phyloP scores from a whole-genome alignment of 2,113 vertebrate species.

The Henicopernis longicauda region DNA sequence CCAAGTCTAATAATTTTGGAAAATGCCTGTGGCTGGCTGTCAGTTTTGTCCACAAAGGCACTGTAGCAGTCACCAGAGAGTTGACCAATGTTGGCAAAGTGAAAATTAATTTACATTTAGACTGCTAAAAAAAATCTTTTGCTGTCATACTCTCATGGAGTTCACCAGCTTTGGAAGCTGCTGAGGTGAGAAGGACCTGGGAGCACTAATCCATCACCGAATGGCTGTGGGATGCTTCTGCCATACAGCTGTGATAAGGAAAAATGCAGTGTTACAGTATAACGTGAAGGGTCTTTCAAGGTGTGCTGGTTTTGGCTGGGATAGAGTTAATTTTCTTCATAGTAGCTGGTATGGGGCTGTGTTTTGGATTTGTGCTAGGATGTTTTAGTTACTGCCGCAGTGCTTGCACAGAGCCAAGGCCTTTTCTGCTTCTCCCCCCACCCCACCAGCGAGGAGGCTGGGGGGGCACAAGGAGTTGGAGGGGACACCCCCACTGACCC shows the following conservation, averaged over 20 bases:
- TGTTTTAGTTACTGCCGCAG: background rate
- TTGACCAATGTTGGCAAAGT: background rate
- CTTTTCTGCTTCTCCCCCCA: background rate
- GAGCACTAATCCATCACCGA: background rate
- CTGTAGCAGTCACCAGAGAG: background rate
- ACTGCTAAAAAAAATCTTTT: background rate
- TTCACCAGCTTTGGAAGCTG: background rate
- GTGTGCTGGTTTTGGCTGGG: background rate
- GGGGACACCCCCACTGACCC: no score
- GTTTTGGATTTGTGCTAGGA: background rate
- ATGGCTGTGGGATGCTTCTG: background rate
- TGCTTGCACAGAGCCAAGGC: background rate
- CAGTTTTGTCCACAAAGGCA: background rate
- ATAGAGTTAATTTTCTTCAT: background rate
- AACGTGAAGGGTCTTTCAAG: background rate
- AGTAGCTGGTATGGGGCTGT: background rate
- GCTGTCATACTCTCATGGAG: rapidly evolving
- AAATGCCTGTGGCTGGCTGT: background rate
- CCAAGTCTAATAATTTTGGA: background rate
- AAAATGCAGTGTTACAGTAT: background rate
- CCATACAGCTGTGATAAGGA: background rate
- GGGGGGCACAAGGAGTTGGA: background rate
- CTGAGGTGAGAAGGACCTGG: background rate
- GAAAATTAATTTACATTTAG: background rate
- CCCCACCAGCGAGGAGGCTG: no score